A percentile compares a stretch with the other conserved stretches of the same genome.
Evolutionary conservation across 2,888 invertebrate genomes (phyloP).

Genomic region (Orchesellides sinensis): DNA sequence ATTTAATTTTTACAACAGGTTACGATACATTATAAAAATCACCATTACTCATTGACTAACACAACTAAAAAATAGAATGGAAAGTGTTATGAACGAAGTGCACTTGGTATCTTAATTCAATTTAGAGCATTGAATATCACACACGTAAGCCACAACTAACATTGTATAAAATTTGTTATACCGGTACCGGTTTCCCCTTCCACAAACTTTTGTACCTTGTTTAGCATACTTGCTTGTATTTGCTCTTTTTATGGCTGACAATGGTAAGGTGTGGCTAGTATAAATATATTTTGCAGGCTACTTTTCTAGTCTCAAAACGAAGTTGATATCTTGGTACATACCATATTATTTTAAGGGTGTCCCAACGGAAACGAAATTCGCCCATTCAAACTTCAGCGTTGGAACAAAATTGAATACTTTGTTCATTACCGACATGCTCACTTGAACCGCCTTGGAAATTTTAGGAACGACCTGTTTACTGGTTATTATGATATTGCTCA

Average conservation of each 20-base stretch:
- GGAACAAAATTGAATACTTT: neutral
- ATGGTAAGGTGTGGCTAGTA: neutral
- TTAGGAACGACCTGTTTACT: too few relatives aligned
- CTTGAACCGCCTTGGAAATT: too few relatives aligned
- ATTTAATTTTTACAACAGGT: too few relatives aligned
- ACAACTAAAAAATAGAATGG: too few relatives aligned
- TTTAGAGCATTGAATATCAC: conserved; percentile 17
- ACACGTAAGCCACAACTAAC: neutral
- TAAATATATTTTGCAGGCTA: neutral
- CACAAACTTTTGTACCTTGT: too few relatives aligned
- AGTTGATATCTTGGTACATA: neutral
- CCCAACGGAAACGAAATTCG: conserved; percentile 22
- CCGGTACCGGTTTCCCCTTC: neutral
- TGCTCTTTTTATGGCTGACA: neutral
- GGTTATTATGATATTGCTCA: neutral
- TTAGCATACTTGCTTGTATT: too few relatives aligned
- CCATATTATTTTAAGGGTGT: conserved; percentile 10
- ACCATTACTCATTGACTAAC: too few relatives aligned
- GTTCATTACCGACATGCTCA: neutral
- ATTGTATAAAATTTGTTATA: neutral
- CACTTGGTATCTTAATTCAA: too few relatives aligned
- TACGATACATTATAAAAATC: too few relatives aligned
- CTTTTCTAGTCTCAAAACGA: neutral
- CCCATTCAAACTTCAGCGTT: neutral
- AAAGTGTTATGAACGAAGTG: too few relatives aligned